These are phyloP conservation scores for Acromyrmex charruanus DNA, from an alignment of 1,140 invertebrate species.

Conservation along the genomic window DNA sequence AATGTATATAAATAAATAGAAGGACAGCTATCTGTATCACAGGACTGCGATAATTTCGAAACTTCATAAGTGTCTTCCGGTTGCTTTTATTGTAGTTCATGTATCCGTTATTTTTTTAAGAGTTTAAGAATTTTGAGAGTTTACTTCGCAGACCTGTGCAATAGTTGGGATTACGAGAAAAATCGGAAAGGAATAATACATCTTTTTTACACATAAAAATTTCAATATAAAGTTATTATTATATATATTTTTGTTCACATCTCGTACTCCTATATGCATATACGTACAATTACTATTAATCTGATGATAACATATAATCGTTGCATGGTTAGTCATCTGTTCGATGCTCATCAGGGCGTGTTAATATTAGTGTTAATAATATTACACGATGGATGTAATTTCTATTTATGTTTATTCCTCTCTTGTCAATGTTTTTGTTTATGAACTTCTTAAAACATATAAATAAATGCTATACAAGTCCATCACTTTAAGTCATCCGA, in stretches of 20 bases:
- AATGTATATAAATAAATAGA: slow-evolving; percentile 13
- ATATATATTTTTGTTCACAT: slow-evolving; percentile 70
- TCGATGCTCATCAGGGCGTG: slow-evolving; percentile 70
- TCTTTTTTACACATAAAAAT: slow-evolving; percentile 71
- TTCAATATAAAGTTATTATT: slow-evolving; percentile 77
- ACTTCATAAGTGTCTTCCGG: neutral
- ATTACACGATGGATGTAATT: slow-evolving; percentile 71
- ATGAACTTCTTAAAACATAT: slow-evolving; percentile 71
- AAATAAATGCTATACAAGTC: slow-evolving; percentile 75
- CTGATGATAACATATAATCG: slow-evolving; percentile 78
- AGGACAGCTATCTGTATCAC: neutral
- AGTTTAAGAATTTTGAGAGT: neutral
- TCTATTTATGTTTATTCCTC: slow-evolving; percentile 49
- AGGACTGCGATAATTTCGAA: slow-evolving; percentile 1
- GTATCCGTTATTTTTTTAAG: neutral
- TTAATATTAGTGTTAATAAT: slow-evolving; percentile 79
- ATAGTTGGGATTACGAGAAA: slow-evolving; percentile 5
- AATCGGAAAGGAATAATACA: slow-evolving; percentile 12
- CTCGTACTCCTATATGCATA: slow-evolving; percentile 69
- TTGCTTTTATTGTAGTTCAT: neutral
- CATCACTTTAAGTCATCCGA: neutral
- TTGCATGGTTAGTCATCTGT: slow-evolving; percentile 82
- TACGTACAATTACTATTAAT: slow-evolving; percentile 75
- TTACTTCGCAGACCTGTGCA: slow-evolving; percentile 22
- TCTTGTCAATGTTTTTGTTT: slow-evolving; percentile 55